These are phyloP conservation scores for Carollia perspicillata DNA, from an alignment of 2,113 vertebrate genomes.

Conservation along the genomic window DNA sequence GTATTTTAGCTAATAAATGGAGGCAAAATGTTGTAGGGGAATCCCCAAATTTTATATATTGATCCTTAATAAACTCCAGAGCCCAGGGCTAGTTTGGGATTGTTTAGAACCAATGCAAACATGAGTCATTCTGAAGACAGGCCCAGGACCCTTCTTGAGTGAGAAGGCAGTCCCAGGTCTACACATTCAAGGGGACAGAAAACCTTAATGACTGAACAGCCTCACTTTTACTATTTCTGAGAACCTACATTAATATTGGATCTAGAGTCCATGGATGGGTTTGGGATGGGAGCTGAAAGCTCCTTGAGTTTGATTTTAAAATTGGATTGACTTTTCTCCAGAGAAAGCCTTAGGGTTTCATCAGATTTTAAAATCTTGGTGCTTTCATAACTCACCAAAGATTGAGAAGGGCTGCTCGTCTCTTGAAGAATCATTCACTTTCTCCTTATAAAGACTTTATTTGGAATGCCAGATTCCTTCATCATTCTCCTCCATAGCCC, in stretches of 20 bases:
- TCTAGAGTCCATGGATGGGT: neutral
- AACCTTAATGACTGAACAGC: neutral
- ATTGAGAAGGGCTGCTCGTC: neutral
- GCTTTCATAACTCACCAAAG: neutral
- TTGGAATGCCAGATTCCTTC: neutral
- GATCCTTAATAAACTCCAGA: neutral
- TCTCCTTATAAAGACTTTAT: neutral
- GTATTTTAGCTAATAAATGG: neutral
- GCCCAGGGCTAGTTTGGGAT: neutral
- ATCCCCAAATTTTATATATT: neutral
- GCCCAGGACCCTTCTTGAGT: neutral
- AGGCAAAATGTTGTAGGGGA: neutral
- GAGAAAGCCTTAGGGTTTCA: neutral
- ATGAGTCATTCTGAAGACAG: neutral
- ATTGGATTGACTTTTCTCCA: conserved; percentile 20
- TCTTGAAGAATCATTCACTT: conserved; percentile 14
- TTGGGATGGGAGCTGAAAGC: neutral
- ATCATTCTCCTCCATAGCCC: neutral
- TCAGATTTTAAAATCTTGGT: neutral
- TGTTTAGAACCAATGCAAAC: neutral
- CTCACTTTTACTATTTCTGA: neutral
- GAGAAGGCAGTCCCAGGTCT: neutral
- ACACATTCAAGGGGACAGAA: neutral
- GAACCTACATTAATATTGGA: neutral
- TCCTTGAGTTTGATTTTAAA: neutral